Evolutionary conservation across 1,140 invertebrate genomes (phyloP).

Genomic region (Ceratitis capitata): DNA sequence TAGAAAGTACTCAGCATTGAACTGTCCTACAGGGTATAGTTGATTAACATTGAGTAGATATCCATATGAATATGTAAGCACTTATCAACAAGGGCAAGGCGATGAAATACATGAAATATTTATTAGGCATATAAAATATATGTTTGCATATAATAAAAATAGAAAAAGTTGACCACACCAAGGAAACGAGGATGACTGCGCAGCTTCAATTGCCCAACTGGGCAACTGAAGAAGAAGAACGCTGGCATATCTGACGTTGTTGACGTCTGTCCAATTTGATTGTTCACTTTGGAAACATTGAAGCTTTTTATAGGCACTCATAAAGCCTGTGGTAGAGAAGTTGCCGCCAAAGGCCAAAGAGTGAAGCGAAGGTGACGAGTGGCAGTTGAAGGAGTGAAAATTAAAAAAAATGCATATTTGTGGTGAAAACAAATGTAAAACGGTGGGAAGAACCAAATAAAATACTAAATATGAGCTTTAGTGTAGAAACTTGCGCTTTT

Average conservation of each 20-base stretch:
- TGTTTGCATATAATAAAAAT: background rate
- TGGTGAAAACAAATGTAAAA: too few relatives aligned
- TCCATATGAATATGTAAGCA: background rate
- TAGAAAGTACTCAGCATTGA: too few relatives aligned
- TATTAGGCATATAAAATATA: background rate
- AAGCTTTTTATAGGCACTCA: background rate
- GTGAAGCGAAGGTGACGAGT: background rate
- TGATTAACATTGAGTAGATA: background rate
- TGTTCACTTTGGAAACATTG: background rate
- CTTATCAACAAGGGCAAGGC: background rate
- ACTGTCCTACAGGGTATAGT: background rate
- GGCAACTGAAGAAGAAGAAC: background rate
- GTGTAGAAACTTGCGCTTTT: background rate
- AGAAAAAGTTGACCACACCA: background rate
- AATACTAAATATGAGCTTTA: background rate
- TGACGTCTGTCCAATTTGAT: background rate
- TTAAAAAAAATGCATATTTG: too few relatives aligned
- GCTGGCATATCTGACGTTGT: background rate
- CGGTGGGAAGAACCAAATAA: too few relatives aligned
- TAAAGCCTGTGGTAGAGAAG: background rate
- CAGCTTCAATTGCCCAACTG: background rate
- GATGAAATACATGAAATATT: background rate
- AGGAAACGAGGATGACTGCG: background rate
- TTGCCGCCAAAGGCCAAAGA: background rate
- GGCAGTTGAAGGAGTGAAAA: background rate